phyloP scores from a whole-genome alignment of 2,113 vertebrate genomes.

The Lophius piscatorius region DNA sequence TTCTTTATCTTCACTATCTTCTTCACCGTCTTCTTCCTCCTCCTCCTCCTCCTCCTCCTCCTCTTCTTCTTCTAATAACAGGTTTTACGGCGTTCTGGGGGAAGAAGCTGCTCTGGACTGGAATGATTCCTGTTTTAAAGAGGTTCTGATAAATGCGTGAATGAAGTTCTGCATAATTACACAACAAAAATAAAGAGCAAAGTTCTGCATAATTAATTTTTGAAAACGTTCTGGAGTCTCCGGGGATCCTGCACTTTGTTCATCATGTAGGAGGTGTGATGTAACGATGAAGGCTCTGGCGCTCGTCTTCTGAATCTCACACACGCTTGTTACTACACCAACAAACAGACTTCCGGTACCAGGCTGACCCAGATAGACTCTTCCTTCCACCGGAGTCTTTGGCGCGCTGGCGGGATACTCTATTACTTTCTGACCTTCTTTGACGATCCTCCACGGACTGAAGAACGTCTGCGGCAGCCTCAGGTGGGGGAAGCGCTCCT shows the following conservation, averaged over 20 bases:
- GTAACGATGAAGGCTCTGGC: neutral
- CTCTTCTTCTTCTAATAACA: no score
- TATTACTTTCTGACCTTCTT: conserved; percentile 83
- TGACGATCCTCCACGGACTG: conserved; percentile 91
- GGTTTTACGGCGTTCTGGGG: no score
- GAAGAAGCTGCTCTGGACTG: no score
- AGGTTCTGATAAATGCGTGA: no score
- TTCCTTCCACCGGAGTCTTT: neutral
- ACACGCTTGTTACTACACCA: neutral
- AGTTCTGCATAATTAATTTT: no score
- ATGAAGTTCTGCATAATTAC: no score
- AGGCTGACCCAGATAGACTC: conserved; percentile 29
- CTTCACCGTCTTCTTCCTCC: no score
- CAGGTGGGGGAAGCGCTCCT: conserved; percentile 79
- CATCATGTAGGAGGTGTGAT: neutral
- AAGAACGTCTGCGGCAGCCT: conserved; percentile 87
- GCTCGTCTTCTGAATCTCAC: conserved; percentile 2
- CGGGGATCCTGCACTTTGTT: conserved; percentile 1
- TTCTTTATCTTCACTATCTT: no score
- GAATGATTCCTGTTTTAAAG: no score
- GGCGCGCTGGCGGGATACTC: conserved; percentile 4
- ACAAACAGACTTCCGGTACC: neutral
- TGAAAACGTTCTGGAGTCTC: no score
- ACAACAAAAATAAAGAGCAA: no score
- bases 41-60: no score